Evolutionary conservation across 2,797 vertebrate genomes (phyloP), one percentile per base, ranked within the genome.

Genomic region (Parauchenoglanis ngamensis): DNA sequence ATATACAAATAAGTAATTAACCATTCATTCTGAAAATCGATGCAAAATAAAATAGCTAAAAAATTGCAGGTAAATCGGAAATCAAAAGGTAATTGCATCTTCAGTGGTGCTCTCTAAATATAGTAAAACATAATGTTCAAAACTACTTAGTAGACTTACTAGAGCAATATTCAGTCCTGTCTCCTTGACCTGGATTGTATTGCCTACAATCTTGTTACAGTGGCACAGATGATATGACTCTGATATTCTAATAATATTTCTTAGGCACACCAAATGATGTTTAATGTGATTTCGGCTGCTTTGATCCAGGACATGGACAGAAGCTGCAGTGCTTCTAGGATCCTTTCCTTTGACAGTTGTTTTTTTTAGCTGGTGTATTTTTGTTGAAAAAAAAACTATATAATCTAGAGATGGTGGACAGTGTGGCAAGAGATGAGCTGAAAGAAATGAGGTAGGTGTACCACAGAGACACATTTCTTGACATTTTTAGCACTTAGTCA

Each of bases 261-360:
- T 44, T 65, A 84, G 2, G 59, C 63, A 72, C 75, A 59, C 28
- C 52, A 49, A 49, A 56, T 31, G 68, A 77, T 83, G 56, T 25
- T 80, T 80, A 59, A 61, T 61, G 11, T 44, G 23, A 80, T 79
- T 85, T 88, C 15, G 54, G 25, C 31, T 75, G 49, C 67, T 85
- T 75, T 67, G 80, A 75, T 85, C 56, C 81, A 54, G 25, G 54
- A 23, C 3, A 2, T 79, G 19, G 61, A 56, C 4, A 21, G 44
- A 52, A 23, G 23, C n/a, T 78, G 59, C 21, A 25, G 19, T 67
- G 56, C 28, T 49, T 83, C 40, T 77, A 68, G 80, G 57, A 76
- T 78, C 49, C 19, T 10, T 57, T 21, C 8, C 19, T 23, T 40
- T 68, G 72, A 73, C 10, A 19, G 40, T 49, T 63, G 2, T n/a